Conservation (phyloP, 2,113 vertebrate species). For the Gymnocephalus cernua region DNA sequence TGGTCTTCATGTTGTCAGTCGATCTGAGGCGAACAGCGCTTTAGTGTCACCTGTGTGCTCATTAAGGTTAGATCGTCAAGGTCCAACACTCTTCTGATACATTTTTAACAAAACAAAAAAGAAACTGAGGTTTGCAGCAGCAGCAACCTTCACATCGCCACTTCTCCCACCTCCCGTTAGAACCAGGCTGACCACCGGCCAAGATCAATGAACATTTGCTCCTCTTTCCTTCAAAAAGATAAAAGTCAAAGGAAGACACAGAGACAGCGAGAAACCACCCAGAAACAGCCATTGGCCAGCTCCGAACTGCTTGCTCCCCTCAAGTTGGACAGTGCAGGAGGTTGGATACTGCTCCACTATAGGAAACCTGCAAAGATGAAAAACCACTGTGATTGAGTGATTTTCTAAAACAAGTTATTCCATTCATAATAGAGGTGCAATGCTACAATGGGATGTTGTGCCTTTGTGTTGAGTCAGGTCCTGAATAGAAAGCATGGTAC, state of each 20-base stretch:
- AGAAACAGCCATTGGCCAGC: conserved; percentile 24
- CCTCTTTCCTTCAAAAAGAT: conserved; percentile 47
- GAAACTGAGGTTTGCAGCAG: conserved; percentile 6
- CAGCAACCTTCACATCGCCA: conserved; percentile 38
- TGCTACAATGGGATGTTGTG: conserved; percentile 45
- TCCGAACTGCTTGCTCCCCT: conserved; percentile 2
- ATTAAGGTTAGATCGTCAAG: conserved; percentile 76
- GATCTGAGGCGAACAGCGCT: not conserved
- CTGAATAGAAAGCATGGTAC: conserved; percentile 60
- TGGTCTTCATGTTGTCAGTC: conserved; percentile 22
- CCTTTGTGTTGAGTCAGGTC: not conserved
- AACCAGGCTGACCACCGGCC: conserved; percentile 51
- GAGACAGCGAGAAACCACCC: conserved; percentile 19
- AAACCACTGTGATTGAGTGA: conserved; percentile 20
- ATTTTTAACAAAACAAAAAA: conserved; percentile 20
- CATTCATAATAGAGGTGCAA: conserved; percentile 36
- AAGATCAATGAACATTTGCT: conserved; percentile 60
- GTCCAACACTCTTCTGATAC: conserved; percentile 49
- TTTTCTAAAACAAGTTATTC: conserved; percentile 27
- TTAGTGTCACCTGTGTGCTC: conserved; percentile 53
- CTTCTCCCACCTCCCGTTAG: conserved; percentile 12
- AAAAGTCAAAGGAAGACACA: conserved; percentile 48
- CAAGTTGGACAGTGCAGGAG: conserved; percentile 7
- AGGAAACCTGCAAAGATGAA: conserved; percentile 39
- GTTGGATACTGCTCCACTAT: conserved; percentile 4